Base-by-base conservation (phyloP, 2,888 invertebrate genomes). In the Xiphydria camelus region DNA sequence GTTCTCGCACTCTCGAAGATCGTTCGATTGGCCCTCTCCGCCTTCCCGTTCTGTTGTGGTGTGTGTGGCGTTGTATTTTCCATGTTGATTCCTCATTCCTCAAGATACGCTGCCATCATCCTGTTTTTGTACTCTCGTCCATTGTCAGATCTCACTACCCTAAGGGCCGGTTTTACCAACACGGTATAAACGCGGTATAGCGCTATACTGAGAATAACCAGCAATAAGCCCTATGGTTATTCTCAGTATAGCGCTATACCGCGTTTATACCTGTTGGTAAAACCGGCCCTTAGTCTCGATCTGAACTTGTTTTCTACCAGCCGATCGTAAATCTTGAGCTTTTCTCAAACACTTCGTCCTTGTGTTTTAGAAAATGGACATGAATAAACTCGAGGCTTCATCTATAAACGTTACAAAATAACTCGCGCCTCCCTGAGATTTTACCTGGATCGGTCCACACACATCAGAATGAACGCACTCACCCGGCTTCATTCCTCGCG, bases 311-410 rank as follows among this genome's bases (percentile, higher is more conserved):
- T 49, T 4, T 33, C 26, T 6, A 49, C 29, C 17, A 45, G 18
- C 4, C 12, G 20, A n/a, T 45, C 42, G 23, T 45, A 59, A 33
- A 51, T 2, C 15, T 7, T 31, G 26, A 18, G 46, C 42, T 46
- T 18, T 45, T 42, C 4, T 49, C 45, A 12, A 46, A 20, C 10
- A 49, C 45, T 23, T 6, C 49, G 25, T 45, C 44, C 29, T 61
- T 53, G 51, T 4, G 50, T 40, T 49, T 47, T 19, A 41, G 38
- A 10, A 33, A n/a, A 48, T 23, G 38, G 42, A n/a, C 51, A n/a
- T n/a, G n/a, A n/a, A 32, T 12, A 32, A 32, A 32, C 14, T 32
- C 14, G 32, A 32, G 14, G 32, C n/a, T n/a, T 32, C 32, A 4
- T 2, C 32, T 9, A 32, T 25, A 10, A 25, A 25, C 25, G 25